phyloP scores from a whole-genome alignment of 1,140 invertebrate genomes.

The Zaprionus lachaisei region DNA sequence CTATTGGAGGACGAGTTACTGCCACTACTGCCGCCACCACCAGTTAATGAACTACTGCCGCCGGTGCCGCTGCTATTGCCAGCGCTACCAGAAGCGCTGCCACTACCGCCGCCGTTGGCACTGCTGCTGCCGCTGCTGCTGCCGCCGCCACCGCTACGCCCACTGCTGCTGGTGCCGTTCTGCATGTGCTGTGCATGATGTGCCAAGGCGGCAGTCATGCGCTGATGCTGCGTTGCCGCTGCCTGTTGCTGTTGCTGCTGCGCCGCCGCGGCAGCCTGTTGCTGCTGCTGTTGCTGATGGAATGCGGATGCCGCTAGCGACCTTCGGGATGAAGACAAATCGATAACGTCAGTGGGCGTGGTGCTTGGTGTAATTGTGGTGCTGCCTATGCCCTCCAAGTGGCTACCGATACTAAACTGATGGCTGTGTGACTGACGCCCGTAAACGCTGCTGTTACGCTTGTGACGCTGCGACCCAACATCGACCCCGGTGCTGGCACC shows the following conservation, averaged over 20 bases:
- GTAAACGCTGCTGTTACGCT: constrained; percentile 31
- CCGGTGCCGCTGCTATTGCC: constrained; percentile 46
- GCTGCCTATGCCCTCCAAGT: constrained; percentile 51
- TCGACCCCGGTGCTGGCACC: background rate
- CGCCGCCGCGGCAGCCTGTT: constrained; percentile 39
- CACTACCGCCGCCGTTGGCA: constrained; percentile 8
- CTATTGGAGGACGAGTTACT: constrained; percentile 55
- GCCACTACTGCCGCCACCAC: constrained; percentile 29
- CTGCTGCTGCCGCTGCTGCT: constrained; percentile 42
- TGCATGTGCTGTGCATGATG: constrained; percentile 65
- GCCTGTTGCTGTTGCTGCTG: constrained; percentile 57
- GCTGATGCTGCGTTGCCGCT: constrained; percentile 63
- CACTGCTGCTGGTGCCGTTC: constrained; percentile 62
- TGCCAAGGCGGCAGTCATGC: constrained; percentile 48
- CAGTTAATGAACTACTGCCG: constrained; percentile 35
- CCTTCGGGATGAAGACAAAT: constrained; percentile 84
- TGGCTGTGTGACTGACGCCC: constrained; percentile 70
- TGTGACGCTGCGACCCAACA: constrained; percentile 34
- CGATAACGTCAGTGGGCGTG: constrained; percentile 83
- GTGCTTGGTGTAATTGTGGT: constrained; percentile 56
- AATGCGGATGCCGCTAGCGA: constrained; percentile 77
- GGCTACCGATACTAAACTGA: constrained; percentile 43
- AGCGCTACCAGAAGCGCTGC: constrained; percentile 41
- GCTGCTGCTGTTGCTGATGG: constrained; percentile 68
- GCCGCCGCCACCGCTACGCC: constrained; percentile 25